phyloP scores from a whole-genome alignment of 2,888 invertebrate genomes.

The Agrochola circellaris region DNA sequence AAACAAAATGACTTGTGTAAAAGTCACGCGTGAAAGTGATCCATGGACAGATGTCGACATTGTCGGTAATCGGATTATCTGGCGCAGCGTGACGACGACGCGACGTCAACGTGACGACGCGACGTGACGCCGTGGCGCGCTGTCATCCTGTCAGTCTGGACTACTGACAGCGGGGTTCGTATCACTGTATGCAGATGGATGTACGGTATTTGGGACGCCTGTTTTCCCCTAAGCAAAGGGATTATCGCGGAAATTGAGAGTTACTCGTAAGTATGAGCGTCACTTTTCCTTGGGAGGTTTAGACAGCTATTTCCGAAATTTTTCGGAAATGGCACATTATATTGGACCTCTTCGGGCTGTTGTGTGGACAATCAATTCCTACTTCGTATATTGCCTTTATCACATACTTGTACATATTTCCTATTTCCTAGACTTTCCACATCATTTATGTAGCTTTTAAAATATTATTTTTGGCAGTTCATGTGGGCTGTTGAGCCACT shows the following conservation, averaged over 20 bases:
- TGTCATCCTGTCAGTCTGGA: conserved; percentile 19
- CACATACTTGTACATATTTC: not conserved
- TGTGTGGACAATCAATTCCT: not conserved
- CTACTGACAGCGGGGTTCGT: conserved; percentile 12
- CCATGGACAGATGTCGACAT: conserved; percentile 72
- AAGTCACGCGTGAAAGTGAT: conserved; percentile 39
- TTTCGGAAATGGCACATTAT: not conserved
- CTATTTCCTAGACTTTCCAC: not conserved
- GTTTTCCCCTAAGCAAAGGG: not conserved
- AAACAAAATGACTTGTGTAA: conserved; percentile 29
- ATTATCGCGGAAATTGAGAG: not conserved
- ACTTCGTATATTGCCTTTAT: not conserved
- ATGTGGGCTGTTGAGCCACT: not conserved
- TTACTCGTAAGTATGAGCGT: not conserved
- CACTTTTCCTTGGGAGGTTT: too few relatives aligned
- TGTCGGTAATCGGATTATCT: conserved; percentile 75
- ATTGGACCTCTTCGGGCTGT: too few relatives aligned
- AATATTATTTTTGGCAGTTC: not conserved
- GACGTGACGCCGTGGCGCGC: conserved; percentile 10
- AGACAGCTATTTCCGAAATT: not conserved
- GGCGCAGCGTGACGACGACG: conserved; percentile 48
- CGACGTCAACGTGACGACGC: conserved; percentile 7
- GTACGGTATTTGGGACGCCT: not conserved
- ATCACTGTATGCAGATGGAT: not conserved
- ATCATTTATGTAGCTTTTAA: too few relatives aligned